Conservation (phyloP, 2,888 invertebrate genomes). For the Halictus ligatus region DNA sequence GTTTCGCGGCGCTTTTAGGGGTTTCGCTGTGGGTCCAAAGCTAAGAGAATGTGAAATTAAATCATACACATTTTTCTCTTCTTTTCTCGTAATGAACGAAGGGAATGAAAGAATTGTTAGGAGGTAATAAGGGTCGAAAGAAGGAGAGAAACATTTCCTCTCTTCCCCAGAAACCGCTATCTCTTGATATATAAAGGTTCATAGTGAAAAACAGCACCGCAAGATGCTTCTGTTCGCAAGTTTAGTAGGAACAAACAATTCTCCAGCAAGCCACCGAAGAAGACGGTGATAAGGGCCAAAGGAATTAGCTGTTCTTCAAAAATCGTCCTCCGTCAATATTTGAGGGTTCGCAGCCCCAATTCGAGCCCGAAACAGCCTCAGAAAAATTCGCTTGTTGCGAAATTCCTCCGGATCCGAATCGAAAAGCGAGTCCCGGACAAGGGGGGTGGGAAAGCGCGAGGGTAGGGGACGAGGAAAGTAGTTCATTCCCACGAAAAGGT, state of each 20-base stretch:
- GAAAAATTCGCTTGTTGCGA: not conserved
- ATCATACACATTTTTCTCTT: not conserved
- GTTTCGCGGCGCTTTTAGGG: not conserved
- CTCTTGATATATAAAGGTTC: too few species aligned
- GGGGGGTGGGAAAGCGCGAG: not conserved
- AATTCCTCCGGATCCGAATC: not conserved
- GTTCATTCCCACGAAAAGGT: slow-evolving; percentile 39
- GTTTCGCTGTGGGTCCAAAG: not conserved
- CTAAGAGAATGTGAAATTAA: not conserved
- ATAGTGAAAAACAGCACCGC: too few species aligned
- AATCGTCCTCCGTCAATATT: not conserved
- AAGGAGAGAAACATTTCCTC: too few species aligned
- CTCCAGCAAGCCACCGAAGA: not conserved
- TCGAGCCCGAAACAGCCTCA: not conserved
- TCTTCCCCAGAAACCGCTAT: too few species aligned
- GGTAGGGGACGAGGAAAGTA: slow-evolving; percentile 3
- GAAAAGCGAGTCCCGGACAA: not conserved
- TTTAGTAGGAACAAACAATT: not conserved
- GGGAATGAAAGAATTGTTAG: too few species aligned
- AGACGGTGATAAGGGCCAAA: not conserved
- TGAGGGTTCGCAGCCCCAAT: not conserved
- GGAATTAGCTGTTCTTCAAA: not conserved
- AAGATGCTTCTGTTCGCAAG: not conserved
- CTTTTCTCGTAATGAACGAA: too few species aligned
- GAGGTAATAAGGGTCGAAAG: too few species aligned